Evolutionary conservation across 2,113 vertebrate species (phyloP).

Genomic region (Protobothrops flavoviridis): DNA sequence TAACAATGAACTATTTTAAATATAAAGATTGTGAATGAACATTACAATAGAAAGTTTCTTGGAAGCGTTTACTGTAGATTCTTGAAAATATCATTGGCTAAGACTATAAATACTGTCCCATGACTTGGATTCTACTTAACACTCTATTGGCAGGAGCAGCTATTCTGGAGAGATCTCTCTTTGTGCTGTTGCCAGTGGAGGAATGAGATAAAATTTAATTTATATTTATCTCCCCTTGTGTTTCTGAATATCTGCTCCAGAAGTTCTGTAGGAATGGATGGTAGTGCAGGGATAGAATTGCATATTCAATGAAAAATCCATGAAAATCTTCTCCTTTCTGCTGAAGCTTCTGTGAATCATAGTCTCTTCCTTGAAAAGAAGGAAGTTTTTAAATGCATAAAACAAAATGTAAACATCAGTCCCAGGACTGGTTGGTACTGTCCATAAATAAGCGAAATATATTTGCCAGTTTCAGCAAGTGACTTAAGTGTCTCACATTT

Average conservation of each 20-base stretch:
- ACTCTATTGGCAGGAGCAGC: background rate
- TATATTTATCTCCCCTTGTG: background rate
- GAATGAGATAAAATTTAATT: background rate
- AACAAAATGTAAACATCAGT: background rate
- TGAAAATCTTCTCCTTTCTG: background rate
- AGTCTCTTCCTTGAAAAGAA: background rate
- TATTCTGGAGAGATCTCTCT: background rate
- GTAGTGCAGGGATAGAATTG: background rate
- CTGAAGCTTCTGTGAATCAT: background rate
- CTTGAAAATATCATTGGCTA: background rate
- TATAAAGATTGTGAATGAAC: background rate
- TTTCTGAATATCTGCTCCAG: background rate
- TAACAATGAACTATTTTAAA: slow-evolving; percentile 4
- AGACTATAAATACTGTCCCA: background rate
- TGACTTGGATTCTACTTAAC: background rate
- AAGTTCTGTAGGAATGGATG: background rate
- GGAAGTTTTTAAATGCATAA: background rate
- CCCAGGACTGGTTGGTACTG: background rate
- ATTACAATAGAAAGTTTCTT: background rate
- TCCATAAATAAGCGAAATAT: background rate
- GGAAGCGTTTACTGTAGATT: background rate
- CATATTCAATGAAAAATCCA: background rate
- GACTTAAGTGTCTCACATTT: background rate
- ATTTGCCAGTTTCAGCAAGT: background rate
- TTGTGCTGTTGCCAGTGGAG: background rate